Evolutionary conservation across 2,113 vertebrate genomes (phyloP).

Genomic region (Lonchura striata): DNA sequence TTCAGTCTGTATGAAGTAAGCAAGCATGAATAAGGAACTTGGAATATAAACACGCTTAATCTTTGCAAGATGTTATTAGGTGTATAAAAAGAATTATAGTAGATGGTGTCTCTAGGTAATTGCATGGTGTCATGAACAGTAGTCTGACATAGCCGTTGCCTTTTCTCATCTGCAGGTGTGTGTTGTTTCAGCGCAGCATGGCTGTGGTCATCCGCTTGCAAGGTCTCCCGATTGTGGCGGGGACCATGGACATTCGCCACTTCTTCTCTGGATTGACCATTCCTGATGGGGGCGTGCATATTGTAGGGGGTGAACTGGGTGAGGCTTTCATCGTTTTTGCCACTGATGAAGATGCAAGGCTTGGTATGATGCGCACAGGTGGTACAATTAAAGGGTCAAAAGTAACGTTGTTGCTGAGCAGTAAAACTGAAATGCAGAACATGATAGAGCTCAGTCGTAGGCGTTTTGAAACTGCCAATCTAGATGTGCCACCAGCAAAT

Average conservation of each 20-base stretch:
- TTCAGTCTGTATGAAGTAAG: constrained; percentile 46
- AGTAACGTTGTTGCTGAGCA: constrained; percentile 96
- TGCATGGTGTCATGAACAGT: constrained; percentile 73
- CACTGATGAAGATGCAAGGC: constrained; percentile 99
- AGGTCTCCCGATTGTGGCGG: constrained; percentile 99
- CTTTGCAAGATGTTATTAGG: constrained; percentile 59
- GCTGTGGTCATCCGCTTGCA: constrained; percentile 99
- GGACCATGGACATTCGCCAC: constrained; percentile 99
- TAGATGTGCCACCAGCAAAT: constrained; percentile 87
- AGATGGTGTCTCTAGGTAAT: constrained; percentile 75
- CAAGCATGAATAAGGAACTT: constrained; percentile 16
- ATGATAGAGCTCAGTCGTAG: constrained; percentile 99
- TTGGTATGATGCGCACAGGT: constrained; percentile 99
- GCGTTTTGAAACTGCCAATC: constrained; percentile 91
- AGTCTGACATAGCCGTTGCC: constrained; percentile 94
- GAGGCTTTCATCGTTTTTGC: constrained; percentile 99
- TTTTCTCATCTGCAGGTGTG: constrained; percentile 99
- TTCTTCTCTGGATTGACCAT: constrained; percentile 99
- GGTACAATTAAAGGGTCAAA: constrained; percentile 98
- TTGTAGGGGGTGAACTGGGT: constrained; percentile 99
- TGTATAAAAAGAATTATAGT: constrained; percentile 59
- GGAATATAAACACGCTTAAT: neutral
- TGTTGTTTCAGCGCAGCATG: constrained; percentile 98
- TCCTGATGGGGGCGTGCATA: constrained; percentile 99
- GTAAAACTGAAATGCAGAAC: constrained; percentile 99